Base-by-base conservation (phyloP, 2,888 invertebrate genomes). In the Andrena dorsata region DNA sequence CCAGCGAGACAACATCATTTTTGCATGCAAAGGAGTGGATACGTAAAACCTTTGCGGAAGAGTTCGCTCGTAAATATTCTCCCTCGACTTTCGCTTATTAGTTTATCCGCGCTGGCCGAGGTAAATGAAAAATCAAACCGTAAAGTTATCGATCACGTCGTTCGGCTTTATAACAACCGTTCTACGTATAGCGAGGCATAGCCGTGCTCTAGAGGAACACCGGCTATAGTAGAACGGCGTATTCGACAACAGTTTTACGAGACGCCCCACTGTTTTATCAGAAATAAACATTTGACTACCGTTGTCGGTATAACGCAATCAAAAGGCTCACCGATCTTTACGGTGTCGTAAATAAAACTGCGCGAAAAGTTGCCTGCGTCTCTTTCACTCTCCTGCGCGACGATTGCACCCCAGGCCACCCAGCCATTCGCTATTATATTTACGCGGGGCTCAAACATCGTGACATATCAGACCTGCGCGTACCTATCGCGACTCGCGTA, bases 261-360 rank as follows among this genome's bases (percentile, higher is more conserved):
- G 58, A 23, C 35, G 47, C 13, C 35, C 72, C 28, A 26, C 60
- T 77, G 87, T 91, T 90, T 92, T 92, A 92, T 92, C 91, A 88
- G 83, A 73, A 90, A 91, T 91, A 90, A 92, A 90, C 88, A 91
- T 88, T 89, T 83, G 86, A 86, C 79, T 82, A 76, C 75, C 49
- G 85, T 85, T 76, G 69, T 66, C 83, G 77, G 75, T 81, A 81
- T 80, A 73, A 76, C 60, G 85, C 90, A 90, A 91, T 91, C 89
- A 87, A 89, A 77, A 80, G 56, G 51, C 76, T 56, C 53, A 41
- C 79, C 84, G 80, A 89, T 89, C 86, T 92, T 91, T 90, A 90
- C 85, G 82, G 81, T 81, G 71, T 87, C 89, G 88, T 90, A 91
- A 92, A 90, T 90, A 90, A 88, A 90, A 88, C 87, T 83, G 81